phyloP scores from a whole-genome alignment of 2,797 vertebrate species.

The Vespertilio murinus region DNA sequence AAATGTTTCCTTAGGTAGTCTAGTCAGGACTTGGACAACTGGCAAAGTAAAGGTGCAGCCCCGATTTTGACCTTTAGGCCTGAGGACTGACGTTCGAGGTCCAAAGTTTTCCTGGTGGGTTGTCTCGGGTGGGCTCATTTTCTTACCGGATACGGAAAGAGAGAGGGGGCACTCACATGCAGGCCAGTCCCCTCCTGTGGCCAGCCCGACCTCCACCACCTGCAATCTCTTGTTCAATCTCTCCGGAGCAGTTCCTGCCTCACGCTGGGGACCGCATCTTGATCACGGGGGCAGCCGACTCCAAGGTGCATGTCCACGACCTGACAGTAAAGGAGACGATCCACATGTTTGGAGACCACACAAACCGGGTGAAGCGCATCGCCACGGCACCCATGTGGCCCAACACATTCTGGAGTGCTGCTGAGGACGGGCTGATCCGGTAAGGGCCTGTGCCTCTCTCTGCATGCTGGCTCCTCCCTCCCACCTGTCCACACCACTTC shows the following conservation, averaged over 20 bases:
- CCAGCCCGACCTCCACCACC: background rate
- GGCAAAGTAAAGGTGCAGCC: background rate
- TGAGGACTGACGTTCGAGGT: background rate
- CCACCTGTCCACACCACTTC: background rate
- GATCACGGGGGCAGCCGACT: slow-evolving; percentile 96
- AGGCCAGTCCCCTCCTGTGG: background rate
- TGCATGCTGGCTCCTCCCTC: background rate
- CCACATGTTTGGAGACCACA: slow-evolving; percentile 99
- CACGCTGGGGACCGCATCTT: slow-evolving; percentile 97
- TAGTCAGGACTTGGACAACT: background rate
- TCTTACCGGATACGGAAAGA: background rate
- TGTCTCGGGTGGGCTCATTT: background rate
- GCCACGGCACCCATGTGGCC: slow-evolving; percentile 99
- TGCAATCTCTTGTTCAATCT: slow-evolving; percentile 39
- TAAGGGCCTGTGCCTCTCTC: slow-evolving; percentile 66
- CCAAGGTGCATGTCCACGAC: slow-evolving; percentile 98
- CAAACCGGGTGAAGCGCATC: slow-evolving; percentile 97
- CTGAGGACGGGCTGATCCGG: slow-evolving; percentile 97
- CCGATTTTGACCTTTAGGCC: background rate
- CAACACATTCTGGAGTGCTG: slow-evolving; percentile 99
- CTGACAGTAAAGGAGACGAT: slow-evolving; percentile 96
- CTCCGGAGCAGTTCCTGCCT: slow-evolving; percentile 91
- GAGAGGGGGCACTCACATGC: background rate
- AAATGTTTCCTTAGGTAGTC: background rate
- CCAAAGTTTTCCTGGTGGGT: background rate